Percentiles rank a stretch among this genome's conserved stretches.
Evolutionary conservation across 2,888 invertebrate genomes (phyloP).

Genomic region (Diadromus collaris): DNA sequence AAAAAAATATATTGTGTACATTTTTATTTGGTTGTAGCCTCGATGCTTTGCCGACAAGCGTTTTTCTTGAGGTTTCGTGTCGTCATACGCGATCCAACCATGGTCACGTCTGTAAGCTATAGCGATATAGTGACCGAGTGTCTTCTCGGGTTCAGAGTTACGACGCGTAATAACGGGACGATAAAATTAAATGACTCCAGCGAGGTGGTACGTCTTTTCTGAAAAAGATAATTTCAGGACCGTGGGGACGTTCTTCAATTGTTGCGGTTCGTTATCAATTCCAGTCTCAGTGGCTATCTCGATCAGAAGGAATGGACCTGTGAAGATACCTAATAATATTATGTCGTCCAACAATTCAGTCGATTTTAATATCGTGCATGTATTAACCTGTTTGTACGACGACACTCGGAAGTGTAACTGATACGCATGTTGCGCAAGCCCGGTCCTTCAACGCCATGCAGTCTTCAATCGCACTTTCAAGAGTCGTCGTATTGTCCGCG

Average conservation of each 20-base stretch:
- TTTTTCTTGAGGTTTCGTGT: neutral
- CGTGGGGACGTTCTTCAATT: neutral
- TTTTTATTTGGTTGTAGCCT: neutral
- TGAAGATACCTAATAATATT: neutral
- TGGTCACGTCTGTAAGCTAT: conserved; percentile 1
- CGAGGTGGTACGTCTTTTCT: neutral
- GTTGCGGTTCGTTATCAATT: neutral
- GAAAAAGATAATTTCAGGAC: neutral
- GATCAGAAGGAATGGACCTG: conserved; percentile 12
- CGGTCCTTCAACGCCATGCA: neutral
- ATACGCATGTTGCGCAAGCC: neutral
- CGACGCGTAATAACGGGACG: neutral
- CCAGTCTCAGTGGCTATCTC: neutral
- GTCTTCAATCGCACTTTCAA: neutral
- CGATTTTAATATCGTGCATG: neutral
- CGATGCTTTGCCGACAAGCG: neutral
- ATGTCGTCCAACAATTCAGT: neutral
- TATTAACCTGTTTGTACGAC: conserved; percentile 16
- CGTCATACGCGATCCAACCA: conserved; percentile 13
- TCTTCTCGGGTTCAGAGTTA: neutral
- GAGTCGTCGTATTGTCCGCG: neutral
- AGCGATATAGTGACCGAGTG: conserved; percentile 3
- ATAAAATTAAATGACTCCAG: neutral
- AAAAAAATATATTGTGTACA: neutral
- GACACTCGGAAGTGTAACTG: neutral